These are phyloP conservation scores for Gobionotothen gibberifrons DNA, from an alignment of 2,797 vertebrate species.

Conservation along the genomic window DNA sequence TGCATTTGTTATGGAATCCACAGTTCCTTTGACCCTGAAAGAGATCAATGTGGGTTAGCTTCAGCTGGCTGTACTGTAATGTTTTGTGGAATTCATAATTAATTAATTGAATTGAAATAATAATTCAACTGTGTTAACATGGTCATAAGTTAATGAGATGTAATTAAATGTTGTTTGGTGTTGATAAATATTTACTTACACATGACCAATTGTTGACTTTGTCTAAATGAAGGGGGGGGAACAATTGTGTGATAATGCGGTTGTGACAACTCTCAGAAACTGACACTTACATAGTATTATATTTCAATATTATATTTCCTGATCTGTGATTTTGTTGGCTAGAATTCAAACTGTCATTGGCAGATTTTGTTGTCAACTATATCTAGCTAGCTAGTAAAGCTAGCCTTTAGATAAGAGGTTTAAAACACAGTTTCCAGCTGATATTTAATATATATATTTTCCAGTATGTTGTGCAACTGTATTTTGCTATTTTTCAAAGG, in stretches of 20 bases:
- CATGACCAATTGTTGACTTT: neutral
- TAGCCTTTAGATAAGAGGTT: no score
- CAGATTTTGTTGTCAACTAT: no score
- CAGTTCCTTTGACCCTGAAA: conserved; percentile 9
- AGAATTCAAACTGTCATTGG: no score
- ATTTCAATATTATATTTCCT: neutral
- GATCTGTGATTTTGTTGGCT: no score
- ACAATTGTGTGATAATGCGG: neutral
- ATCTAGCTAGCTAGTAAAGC: no score
- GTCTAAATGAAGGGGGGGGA: neutral
- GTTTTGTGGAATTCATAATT: conserved; percentile 43
- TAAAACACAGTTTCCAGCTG: no score
- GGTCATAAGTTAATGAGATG: neutral
- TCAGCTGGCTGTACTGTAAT: conserved; percentile 32
- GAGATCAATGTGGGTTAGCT: conserved; percentile 8
- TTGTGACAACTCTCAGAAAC: neutral
- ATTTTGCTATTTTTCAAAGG: neutral
- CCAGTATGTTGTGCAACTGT: neutral
- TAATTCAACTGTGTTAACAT: conserved; percentile 17
- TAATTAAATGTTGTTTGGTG: neutral
- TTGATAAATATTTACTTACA: conserved; percentile 1
- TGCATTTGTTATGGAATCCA: conserved; percentile 14
- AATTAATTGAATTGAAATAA: neutral
- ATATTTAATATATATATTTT: neutral
- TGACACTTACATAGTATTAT: neutral